phyloP scores from a whole-genome alignment of 2,797 vertebrate genomes.

The Enteromius thamalakanensis region DNA sequence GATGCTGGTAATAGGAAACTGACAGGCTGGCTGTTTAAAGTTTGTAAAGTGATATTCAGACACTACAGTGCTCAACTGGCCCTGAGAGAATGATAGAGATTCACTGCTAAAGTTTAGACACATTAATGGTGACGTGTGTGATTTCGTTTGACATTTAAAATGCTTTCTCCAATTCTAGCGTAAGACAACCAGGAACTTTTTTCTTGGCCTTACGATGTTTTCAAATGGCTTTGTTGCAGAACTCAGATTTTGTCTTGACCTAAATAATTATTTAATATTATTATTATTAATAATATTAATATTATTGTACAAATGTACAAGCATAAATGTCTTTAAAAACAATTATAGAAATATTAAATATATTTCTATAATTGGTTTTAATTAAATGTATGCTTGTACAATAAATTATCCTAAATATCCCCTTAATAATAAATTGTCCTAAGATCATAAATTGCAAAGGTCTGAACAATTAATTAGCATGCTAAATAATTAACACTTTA shows the following conservation, averaged over 20 bases:
- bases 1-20: conserved; percentile 41
- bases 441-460: background rate
- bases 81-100: background rate
- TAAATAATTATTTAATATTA: background rate
- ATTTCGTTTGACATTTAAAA: conserved; percentile 3
- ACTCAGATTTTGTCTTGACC: background rate
- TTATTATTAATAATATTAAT: too few relatives aligned
- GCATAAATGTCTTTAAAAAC: background rate
- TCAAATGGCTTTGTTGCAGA: background rate
- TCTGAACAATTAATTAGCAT: background rate
- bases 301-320: background rate
- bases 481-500: background rate
- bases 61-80: background rate
- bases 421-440: too few relatives aligned
- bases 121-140: conserved; percentile 5
- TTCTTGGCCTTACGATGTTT: background rate
- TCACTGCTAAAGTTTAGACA: conserved; percentile 9
- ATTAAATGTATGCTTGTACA: too few relatives aligned
- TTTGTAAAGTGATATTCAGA: conserved; percentile 37
- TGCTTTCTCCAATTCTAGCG: background rate
- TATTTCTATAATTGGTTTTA: too few relatives aligned
- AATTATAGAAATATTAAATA: background rate
- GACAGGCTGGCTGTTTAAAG: conserved; percentile 10
- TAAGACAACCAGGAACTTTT: background rate
- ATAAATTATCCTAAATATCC: too few relatives aligned